Conservation (phyloP, 2,888 invertebrate genomes). For the Orgyia antiqua region DNA sequence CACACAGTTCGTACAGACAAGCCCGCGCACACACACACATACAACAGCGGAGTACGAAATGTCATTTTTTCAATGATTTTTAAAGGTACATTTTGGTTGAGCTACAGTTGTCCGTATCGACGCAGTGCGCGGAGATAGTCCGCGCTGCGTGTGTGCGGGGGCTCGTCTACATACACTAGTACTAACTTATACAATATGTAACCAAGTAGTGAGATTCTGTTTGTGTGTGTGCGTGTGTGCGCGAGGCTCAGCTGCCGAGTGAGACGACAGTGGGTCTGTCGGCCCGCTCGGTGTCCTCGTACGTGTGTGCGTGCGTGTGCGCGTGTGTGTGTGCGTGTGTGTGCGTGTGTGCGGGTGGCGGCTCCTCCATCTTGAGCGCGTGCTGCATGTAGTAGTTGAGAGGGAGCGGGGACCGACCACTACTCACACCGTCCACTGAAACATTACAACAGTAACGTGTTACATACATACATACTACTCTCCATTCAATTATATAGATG, state of each 20-base stretch:
- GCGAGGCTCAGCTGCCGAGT: constrained; percentile 60
- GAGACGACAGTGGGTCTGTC: constrained; percentile 76
- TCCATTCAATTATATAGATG: too few relatives aligned
- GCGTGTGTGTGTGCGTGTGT: constrained; percentile 30
- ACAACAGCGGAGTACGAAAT: too few relatives aligned
- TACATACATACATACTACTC: background rate
- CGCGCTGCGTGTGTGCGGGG: constrained; percentile 50
- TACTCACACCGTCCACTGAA: constrained; percentile 29
- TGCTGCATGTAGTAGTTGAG: constrained; percentile 57
- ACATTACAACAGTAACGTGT: too few relatives aligned
- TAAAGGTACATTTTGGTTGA: too few relatives aligned
- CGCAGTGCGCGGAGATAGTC: constrained; percentile 14
- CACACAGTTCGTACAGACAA: constrained; percentile 21
- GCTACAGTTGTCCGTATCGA: constrained; percentile 1
- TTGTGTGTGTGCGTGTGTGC: constrained; percentile 10
- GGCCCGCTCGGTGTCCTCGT: constrained; percentile 47
- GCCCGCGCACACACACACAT: background rate
- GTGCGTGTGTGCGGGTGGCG: constrained; percentile 36
- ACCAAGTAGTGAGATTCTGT: constrained; percentile 59
- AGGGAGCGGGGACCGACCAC: constrained; percentile 37
- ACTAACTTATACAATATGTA: constrained; percentile 25
- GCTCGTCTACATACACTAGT: constrained; percentile 21
- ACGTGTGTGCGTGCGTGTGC: constrained; percentile 17
- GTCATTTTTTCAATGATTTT: too few relatives aligned
- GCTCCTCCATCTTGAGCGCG: constrained; percentile 59